phyloP scores from a whole-genome alignment of 2,888 invertebrate species.

The Xanthorhoe designata region DNA sequence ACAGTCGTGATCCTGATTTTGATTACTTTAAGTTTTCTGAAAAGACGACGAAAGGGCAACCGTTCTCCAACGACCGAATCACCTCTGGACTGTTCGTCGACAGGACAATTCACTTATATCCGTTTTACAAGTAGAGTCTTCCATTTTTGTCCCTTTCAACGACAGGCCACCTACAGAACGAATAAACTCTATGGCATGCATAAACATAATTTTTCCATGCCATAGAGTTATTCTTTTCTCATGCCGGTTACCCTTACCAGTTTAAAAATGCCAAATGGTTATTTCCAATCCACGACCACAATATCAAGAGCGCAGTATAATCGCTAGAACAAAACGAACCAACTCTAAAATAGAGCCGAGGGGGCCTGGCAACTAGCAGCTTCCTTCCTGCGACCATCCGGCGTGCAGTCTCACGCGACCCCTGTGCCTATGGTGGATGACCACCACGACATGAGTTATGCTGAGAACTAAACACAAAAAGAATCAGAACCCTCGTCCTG shows the following conservation, averaged over 20 bases:
- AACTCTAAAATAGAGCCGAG: slow-evolving; percentile 83
- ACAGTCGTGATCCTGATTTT: no score
- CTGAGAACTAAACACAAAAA: slow-evolving; percentile 26
- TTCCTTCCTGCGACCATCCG: slow-evolving; percentile 85
- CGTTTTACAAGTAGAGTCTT: no score
- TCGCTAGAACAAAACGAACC: slow-evolving; percentile 71
- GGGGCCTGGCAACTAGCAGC: slow-evolving; percentile 82
- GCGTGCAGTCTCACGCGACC: slow-evolving; percentile 80
- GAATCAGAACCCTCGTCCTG: neutral
- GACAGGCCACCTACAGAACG: no score
- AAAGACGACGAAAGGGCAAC: no score
- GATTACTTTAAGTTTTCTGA: no score
- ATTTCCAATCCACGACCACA: slow-evolving; percentile 23
- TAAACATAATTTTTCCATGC: no score
- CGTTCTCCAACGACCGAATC: no score
- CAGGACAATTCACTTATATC: no score
- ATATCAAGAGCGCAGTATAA: slow-evolving; percentile 59
- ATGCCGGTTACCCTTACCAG: neutral
- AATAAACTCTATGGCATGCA: no score
- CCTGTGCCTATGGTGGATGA: slow-evolving; percentile 55
- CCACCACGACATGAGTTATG: slow-evolving; percentile 47
- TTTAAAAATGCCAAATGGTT: slow-evolving; percentile 11
- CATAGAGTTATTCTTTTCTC: no score
- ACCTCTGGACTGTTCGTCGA: no score
- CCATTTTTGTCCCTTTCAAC: no score